Percentiles rank a stretch among this genome's conserved stretches.
These are phyloP conservation scores for Colostygia pectinataria DNA, from an alignment of 2,888 invertebrate genomes.

Conservation along the genomic window DNA sequence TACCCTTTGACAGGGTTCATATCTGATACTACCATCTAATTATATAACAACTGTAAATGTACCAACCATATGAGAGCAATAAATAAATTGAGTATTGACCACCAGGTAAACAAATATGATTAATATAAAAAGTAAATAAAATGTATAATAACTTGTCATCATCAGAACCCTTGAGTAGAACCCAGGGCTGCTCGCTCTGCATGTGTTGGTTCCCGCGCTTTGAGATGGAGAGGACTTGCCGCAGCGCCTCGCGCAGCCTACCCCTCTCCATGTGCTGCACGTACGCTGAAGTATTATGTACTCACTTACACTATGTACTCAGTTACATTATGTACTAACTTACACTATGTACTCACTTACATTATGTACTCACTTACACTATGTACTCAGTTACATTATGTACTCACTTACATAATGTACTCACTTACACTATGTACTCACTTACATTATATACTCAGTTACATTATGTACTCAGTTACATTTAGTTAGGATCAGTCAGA, in stretches of 20 bases:
- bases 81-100: too few relatives aligned
- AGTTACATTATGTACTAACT: not conserved
- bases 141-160: constrained; percentile 85
- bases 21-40: too few relatives aligned
- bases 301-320: too few relatives aligned
- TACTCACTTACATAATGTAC: too few relatives aligned
- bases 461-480: not conserved
- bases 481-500: too few relatives aligned
- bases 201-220: constrained; percentile 98
- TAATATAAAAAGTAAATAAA: not conserved
- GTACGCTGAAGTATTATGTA: constrained; percentile 79
- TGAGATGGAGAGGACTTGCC: constrained; percentile 92
- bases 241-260: constrained; percentile 92
- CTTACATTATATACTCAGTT: not conserved
- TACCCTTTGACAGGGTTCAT: too few relatives aligned
- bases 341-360: too few relatives aligned
- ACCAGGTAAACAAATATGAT: too few relatives aligned
- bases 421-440: too few relatives aligned
- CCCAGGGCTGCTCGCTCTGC: constrained; percentile 98
- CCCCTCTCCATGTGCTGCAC: constrained; percentile 88
- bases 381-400: not conserved
- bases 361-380: too few relatives aligned
- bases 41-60: too few relatives aligned
- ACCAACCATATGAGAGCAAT: too few relatives aligned
- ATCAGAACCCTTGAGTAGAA: constrained; percentile 91